A percentile compares a stretch with the other conserved stretches of the same genome.
Evolutionary conservation across 2,113 vertebrate species (phyloP).

Genomic region (Chloebia gouldiae): DNA sequence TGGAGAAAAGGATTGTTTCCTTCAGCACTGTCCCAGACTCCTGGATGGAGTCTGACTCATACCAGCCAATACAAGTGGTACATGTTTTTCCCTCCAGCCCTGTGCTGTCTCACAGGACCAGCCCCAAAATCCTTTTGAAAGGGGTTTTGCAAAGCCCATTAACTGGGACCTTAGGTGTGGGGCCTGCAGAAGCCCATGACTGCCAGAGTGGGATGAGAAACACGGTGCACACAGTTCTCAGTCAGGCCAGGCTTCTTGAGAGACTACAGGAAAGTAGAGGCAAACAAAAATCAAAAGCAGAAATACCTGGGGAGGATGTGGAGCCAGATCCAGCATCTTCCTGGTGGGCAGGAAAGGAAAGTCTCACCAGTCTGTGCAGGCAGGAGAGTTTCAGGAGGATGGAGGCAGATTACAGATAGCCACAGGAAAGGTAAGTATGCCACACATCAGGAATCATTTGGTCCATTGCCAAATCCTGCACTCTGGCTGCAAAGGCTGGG

Average conservation of each 20-base stretch:
- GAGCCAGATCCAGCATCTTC: background rate
- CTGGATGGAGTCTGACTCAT: background rate
- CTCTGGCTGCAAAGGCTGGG: background rate
- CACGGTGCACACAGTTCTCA: accelerated
- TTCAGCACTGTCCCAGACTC: background rate
- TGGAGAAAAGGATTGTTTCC: background rate
- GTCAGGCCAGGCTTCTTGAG: background rate
- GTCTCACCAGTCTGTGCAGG: background rate
- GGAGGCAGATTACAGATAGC: background rate
- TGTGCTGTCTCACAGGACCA: background rate
- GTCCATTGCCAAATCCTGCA: background rate
- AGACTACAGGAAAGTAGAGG: background rate
- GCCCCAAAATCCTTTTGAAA: background rate
- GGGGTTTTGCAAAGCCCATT: background rate
- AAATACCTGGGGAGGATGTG: background rate
- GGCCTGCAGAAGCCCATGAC: background rate
- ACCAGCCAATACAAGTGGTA: background rate
- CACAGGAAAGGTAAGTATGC: background rate
- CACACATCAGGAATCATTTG: background rate
- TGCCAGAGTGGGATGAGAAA: background rate
- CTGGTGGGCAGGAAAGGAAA: background rate
- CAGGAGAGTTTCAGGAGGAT: background rate
- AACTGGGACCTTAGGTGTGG: background rate
- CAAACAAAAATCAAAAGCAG: background rate
- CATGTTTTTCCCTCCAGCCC: background rate